Evolutionary conservation across 2,113 vertebrate species (phyloP).

Genomic region (Poecilia latipinna): DNA sequence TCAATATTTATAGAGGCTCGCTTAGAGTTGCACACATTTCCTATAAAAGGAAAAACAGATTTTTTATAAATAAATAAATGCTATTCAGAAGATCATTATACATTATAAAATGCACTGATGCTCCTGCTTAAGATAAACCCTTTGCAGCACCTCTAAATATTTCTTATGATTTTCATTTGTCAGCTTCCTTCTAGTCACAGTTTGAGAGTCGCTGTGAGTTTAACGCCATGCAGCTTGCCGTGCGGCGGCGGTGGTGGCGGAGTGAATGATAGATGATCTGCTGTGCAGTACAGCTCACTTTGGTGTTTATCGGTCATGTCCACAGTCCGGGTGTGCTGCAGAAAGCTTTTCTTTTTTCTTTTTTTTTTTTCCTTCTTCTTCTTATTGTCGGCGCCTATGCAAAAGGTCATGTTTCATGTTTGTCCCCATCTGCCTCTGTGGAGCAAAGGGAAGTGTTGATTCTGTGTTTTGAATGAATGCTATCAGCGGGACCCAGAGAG

Average conservation of each 20-base stretch:
- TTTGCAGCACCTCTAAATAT: constrained; percentile 12
- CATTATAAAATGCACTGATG: constrained; percentile 1
- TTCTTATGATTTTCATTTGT: constrained; percentile 22
- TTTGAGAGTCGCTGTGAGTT: constrained; percentile 51
- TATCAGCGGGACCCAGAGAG: constrained; percentile 66
- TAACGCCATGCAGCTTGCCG: constrained; percentile 1
- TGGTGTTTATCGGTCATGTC: constrained; percentile 37
- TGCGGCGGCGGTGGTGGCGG: background rate
- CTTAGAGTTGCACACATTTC: constrained; percentile 14
- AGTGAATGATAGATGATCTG: constrained; percentile 53
- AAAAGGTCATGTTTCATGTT: constrained; percentile 1
- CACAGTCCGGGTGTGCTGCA: constrained; percentile 23
- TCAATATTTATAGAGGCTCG: constrained; percentile 36
- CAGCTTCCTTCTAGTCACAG: constrained; percentile 18
- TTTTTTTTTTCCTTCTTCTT: constrained; percentile 37
- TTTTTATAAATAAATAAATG: background rate
- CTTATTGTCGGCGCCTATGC: constrained; percentile 20
- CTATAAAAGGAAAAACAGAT: constrained; percentile 13
- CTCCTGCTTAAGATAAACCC: constrained; percentile 1
- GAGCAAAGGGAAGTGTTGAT: constrained; percentile 50
- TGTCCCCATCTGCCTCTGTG: constrained; percentile 33
- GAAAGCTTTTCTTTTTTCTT: constrained; percentile 46
- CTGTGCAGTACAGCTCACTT: constrained; percentile 36
- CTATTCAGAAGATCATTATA: background rate
- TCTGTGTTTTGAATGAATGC: constrained; percentile 45